A percentile compares a stretch with the other conserved stretches of the same genome.
Evolutionary conservation across 1,140 invertebrate genomes (phyloP).

Genomic region (Metaphire vulgaris): DNA sequence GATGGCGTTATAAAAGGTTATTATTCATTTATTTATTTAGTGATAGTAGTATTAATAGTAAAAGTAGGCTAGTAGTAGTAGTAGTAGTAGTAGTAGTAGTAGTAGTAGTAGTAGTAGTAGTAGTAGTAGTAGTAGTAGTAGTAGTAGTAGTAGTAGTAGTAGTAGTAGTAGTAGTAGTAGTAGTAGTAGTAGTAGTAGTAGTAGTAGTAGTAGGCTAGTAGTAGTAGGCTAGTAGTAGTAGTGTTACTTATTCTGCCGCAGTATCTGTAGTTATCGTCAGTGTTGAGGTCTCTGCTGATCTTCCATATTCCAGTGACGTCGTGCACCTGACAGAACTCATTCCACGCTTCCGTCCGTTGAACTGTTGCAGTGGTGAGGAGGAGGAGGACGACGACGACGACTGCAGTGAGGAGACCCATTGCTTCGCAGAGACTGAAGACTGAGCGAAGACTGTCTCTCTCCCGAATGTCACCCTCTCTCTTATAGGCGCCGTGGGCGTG

Average conservation of each 20-base stretch:
- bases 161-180: conserved; percentile 2
- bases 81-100: conserved; percentile 2
- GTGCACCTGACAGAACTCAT: neutral
- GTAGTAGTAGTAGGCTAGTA: conserved; percentile 2
- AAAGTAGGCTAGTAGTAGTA: conserved; percentile 3
- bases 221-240: conserved; percentile 2
- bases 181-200: conserved; percentile 3
- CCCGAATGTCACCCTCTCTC: too few relatives aligned
- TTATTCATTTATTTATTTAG: too few relatives aligned
- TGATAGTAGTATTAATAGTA: too few relatives aligned
- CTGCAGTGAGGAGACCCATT: too few relatives aligned
- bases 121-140: conserved; percentile 3
- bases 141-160: conserved; percentile 2
- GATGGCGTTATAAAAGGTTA: too few relatives aligned
- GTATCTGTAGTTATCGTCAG: neutral
- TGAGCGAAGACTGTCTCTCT: too few relatives aligned
- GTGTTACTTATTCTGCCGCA: neutral
- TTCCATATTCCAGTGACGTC: neutral
- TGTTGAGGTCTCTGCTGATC: neutral
- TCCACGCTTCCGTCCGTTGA: neutral
- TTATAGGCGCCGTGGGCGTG: too few relatives aligned
- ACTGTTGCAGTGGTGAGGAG: too few relatives aligned
- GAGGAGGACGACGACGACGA: too few relatives aligned
- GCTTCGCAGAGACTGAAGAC: too few relatives aligned
- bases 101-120: conserved; percentile 2